These are phyloP conservation scores for Danio aesculapii DNA, from an alignment of 2,797 vertebrate species.

Conservation along the genomic window DNA sequence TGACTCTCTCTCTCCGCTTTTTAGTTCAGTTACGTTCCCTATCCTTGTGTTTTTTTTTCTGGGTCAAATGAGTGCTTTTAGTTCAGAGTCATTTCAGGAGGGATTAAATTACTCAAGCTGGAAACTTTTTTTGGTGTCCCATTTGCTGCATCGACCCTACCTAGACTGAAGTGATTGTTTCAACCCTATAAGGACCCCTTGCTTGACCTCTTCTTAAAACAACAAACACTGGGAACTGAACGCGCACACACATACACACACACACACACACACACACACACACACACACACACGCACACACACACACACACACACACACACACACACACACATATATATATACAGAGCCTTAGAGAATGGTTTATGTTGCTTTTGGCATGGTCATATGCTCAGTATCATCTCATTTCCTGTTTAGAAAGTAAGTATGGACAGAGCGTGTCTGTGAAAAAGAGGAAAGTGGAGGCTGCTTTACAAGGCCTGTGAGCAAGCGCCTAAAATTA, in stretches of 20 bases:
- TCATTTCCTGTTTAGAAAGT: constrained; percentile 61
- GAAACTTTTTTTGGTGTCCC: constrained; percentile 34
- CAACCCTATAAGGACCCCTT: constrained; percentile 34
- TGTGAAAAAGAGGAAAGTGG: constrained; percentile 5
- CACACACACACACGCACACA: too few species aligned
- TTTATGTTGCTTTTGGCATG: constrained; percentile 56
- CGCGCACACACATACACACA: too few species aligned
- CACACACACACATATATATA: neutral
- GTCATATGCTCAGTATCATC: constrained; percentile 54
- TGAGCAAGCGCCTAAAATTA: neutral
- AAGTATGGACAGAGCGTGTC: constrained; percentile 34
- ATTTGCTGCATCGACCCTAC: constrained; percentile 14
- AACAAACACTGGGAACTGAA: constrained; percentile 33
- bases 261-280: too few species aligned
- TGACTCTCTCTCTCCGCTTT: constrained; percentile 4
- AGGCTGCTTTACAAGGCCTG: neutral
- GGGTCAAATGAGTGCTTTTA: constrained; percentile 24
- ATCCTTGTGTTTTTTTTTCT: constrained; percentile 2
- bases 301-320: too few species aligned
- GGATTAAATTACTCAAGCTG: constrained; percentile 42
- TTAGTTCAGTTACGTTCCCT: neutral
- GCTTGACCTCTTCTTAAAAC: constrained; percentile 37
- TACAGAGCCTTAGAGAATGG: constrained; percentile 47
- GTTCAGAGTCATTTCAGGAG: constrained; percentile 18
- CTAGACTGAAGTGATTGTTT: constrained; percentile 28